Evolutionary conservation across 2,113 vertebrate genomes (phyloP).

Genomic region (Microtus pennsylvanicus): DNA sequence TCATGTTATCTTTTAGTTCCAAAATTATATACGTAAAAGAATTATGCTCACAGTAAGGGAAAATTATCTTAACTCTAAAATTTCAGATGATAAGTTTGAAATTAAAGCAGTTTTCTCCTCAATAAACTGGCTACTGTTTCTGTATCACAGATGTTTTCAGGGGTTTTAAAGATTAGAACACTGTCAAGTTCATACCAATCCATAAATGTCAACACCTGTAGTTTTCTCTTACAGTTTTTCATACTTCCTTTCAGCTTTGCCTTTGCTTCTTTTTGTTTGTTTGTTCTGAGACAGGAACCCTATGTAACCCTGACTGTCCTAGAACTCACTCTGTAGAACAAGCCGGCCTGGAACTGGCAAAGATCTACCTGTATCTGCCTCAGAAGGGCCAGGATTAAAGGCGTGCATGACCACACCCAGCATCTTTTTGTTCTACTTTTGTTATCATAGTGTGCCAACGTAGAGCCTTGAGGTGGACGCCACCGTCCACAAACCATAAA

Average conservation of each 20-base stretch:
- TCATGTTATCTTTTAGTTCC: neutral
- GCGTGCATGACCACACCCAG: no score
- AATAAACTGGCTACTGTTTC: neutral
- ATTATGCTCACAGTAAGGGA: neutral
- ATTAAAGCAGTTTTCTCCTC: neutral
- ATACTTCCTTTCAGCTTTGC: neutral
- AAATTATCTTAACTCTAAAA: neutral
- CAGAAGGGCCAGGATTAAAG: no score
- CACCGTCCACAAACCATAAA: neutral
- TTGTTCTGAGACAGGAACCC: neutral
- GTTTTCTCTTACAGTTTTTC: neutral
- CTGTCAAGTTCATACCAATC: neutral
- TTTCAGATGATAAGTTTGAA: neutral
- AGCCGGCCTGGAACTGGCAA: neutral
- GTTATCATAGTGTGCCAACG: no score
- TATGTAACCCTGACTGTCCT: neutral
- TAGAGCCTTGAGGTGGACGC: neutral
- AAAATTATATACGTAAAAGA: conserved; percentile 36
- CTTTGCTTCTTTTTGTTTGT: neutral
- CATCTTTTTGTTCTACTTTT: no score
- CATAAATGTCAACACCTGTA: neutral
- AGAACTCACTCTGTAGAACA: neutral
- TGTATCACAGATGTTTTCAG: neutral
- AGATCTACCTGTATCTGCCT: no score
- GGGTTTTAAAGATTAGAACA: neutral